A percentile compares a stretch with the other conserved stretches of the same genome.
Evolutionary conservation across 2,888 invertebrate species (phyloP).

Genomic region (Tridacna crocea): DNA sequence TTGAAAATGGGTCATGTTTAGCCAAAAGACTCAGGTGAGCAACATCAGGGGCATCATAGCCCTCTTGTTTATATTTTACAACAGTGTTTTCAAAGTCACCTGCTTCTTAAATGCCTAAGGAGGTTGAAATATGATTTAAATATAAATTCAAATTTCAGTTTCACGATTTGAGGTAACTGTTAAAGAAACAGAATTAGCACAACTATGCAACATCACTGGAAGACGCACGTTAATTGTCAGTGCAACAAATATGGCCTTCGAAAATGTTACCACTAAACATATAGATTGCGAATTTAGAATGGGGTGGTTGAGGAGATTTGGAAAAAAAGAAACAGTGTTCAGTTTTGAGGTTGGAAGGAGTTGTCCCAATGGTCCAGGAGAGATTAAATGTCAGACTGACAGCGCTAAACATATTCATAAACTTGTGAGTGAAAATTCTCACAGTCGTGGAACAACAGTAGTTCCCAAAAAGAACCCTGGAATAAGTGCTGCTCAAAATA

Average conservation of each 20-base stretch:
- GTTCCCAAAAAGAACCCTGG: conserved; percentile 6
- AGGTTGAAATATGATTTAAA: too few species aligned
- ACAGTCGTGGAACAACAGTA: conserved; percentile 30
- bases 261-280: conserved; percentile 35
- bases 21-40: too few species aligned
- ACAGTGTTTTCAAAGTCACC: neutral
- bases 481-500: neutral
- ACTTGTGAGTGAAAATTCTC: conserved; percentile 42
- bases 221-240: conserved; percentile 35
- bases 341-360: conserved; percentile 80
- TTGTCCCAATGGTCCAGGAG: conserved; percentile 76
- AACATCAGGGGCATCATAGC: too few species aligned
- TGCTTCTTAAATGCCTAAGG: neutral
- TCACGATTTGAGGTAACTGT: conserved; percentile 48
- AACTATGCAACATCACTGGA: conserved; percentile 48
- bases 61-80: neutral
- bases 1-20: too few species aligned
- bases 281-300: conserved; percentile 43
- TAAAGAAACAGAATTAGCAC: conserved; percentile 27
- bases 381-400: conserved; percentile 57
- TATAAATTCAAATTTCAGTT: conserved; percentile 31
- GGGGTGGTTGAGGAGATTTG: conserved; percentile 52
- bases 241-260: conserved; percentile 40
- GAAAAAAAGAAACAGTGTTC: conserved; percentile 52
- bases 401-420: conserved; percentile 53